These are phyloP conservation scores for Verasper variegatus DNA, from an alignment of 2,113 vertebrate genomes.

Conservation along the genomic window DNA sequence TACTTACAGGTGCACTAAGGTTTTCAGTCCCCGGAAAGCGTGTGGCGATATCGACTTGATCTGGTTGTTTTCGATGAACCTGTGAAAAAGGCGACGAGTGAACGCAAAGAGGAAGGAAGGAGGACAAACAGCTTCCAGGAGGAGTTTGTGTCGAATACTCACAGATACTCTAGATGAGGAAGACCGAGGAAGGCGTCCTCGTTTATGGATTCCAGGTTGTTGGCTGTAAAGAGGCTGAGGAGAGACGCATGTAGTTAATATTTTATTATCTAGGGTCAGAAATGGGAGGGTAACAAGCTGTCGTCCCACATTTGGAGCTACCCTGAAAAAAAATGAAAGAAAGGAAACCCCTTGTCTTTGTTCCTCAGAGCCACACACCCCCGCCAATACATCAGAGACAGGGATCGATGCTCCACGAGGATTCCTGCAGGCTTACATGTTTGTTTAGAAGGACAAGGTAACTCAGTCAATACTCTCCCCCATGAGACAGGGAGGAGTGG, in stretches of 20 bases:
- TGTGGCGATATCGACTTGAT: slow-evolving; percentile 94
- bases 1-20: slow-evolving; percentile 98
- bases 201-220: slow-evolving; percentile 93
- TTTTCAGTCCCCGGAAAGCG: slow-evolving; percentile 96
- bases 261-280: slow-evolving; percentile 25
- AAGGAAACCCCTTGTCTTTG: background rate
- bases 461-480: slow-evolving; percentile 39
- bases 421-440: slow-evolving; percentile 31
- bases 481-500: slow-evolving; percentile 8
- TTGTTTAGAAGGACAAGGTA: slow-evolving; percentile 29
- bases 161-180: slow-evolving; percentile 98
- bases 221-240: slow-evolving; percentile 94
- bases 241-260: slow-evolving; percentile 18
- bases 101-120: background rate
- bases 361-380: background rate
- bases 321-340: background rate
- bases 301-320: background rate
- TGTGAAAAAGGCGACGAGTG: slow-evolving; percentile 68
- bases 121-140: background rate
- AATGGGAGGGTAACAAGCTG: slow-evolving; percentile 6
- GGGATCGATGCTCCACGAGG: slow-evolving; percentile 1
- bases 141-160: slow-evolving; percentile 77
- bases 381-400: background rate
- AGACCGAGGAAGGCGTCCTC: slow-evolving; percentile 97
- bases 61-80: slow-evolving; percentile 99